These are phyloP conservation scores for Argyrosomus regius DNA, from an alignment of 2,797 vertebrate genomes.

Conservation along the genomic window DNA sequence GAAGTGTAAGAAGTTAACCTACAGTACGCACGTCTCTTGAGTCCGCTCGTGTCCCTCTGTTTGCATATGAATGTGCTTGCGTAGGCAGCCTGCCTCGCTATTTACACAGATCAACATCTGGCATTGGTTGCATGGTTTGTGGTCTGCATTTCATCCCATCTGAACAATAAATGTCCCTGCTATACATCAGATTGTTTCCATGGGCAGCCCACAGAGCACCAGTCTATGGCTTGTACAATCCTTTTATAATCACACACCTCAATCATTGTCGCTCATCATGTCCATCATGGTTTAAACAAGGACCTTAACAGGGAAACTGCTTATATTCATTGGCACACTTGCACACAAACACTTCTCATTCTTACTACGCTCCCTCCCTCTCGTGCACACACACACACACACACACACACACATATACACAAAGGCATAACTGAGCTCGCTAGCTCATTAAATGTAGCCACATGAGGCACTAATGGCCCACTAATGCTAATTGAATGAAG, in stretches of 20 bases:
- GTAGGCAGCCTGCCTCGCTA: slow-evolving; percentile 54
- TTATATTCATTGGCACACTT: slow-evolving; percentile 39
- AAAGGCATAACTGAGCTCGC: slow-evolving; percentile 46
- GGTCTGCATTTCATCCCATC: slow-evolving; percentile 73
- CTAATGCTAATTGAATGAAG: slow-evolving; percentile 68
- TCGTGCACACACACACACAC: not conserved
- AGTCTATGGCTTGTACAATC: slow-evolving; percentile 31
- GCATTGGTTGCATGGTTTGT: slow-evolving; percentile 68
- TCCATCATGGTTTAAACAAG: slow-evolving; percentile 51
- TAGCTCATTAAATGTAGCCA: slow-evolving; percentile 61
- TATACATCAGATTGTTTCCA: slow-evolving; percentile 65
- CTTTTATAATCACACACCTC: slow-evolving; percentile 55
- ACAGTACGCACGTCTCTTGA: slow-evolving; percentile 37
- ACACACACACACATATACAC: slow-evolving; percentile 2
- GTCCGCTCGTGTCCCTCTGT: slow-evolving; percentile 42
- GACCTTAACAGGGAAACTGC: slow-evolving; percentile 42
- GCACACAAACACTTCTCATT: slow-evolving; percentile 8
- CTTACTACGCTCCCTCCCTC: not conserved
- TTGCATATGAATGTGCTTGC: slow-evolving; percentile 66
- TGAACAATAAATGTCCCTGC: slow-evolving; percentile 69
- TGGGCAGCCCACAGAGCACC: slow-evolving; percentile 45
- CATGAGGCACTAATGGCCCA: slow-evolving; percentile 54
- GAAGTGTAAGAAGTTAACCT: slow-evolving; percentile 31
- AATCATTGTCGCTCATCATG: slow-evolving; percentile 55
- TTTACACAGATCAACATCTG: slow-evolving; percentile 77